Percentiles rank a stretch among this genome's conserved stretches.
Evolutionary conservation across 1,140 invertebrate genomes (phyloP).

Genomic region (Ips nitidus): DNA sequence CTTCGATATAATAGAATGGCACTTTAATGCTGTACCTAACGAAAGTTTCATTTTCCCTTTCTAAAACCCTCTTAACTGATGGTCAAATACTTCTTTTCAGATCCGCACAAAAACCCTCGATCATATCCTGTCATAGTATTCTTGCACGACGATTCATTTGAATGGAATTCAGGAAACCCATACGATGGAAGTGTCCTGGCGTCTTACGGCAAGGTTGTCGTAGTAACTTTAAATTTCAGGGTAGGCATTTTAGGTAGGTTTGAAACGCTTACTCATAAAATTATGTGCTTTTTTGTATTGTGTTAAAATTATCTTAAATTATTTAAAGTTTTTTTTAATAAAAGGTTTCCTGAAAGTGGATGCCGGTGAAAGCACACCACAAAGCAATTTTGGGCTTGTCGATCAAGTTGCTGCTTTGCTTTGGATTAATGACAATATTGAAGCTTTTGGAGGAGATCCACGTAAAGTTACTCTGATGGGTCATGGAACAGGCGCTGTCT

Average conservation of each 20-base stretch:
- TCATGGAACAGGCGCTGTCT: constrained; percentile 91
- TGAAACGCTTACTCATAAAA: not conserved
- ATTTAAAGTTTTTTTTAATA: constrained; percentile 36
- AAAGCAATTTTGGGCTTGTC: constrained; percentile 83
- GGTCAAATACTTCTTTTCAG: constrained; percentile 16
- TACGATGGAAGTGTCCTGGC: constrained; percentile 88
- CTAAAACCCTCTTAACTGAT: too few species aligned
- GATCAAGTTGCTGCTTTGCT: constrained; percentile 86
- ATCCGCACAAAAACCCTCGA: constrained; percentile 20
- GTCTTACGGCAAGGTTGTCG: constrained; percentile 86
- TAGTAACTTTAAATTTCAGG: constrained; percentile 91
- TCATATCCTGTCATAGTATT: constrained; percentile 73
- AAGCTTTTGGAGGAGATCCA: constrained; percentile 83
- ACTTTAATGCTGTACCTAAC: too few species aligned
- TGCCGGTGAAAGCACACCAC: constrained; percentile 59
- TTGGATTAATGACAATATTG: constrained; percentile 86
- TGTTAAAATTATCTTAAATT: not conserved
- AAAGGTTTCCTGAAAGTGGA: constrained; percentile 79
- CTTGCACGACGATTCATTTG: constrained; percentile 85
- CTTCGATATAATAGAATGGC: too few species aligned
- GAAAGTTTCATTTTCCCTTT: too few species aligned
- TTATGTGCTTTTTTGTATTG: not conserved
- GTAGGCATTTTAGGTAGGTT: constrained; percentile 84
- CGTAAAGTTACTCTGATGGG: constrained; percentile 86
- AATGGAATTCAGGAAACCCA: constrained; percentile 90